phyloP scores from a whole-genome alignment of 2,113 vertebrate genomes.

The Madoqua kirkii region DNA sequence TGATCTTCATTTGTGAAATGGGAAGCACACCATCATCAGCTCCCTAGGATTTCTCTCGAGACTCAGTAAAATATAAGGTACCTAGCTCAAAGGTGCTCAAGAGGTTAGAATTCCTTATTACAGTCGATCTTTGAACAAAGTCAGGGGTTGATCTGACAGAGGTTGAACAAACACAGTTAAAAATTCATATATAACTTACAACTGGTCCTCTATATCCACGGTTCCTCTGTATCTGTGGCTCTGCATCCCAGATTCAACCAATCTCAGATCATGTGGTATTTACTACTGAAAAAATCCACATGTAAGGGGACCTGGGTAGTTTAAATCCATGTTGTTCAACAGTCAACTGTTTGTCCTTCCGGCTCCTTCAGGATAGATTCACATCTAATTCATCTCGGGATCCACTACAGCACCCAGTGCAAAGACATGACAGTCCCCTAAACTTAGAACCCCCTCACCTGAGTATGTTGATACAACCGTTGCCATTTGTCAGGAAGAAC shows the following conservation, averaged over 20 bases:
- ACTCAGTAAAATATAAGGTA: neutral
- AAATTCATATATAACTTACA: neutral
- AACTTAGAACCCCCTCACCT: constrained; percentile 80
- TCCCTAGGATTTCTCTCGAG: neutral
- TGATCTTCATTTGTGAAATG: neutral
- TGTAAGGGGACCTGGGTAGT: neutral
- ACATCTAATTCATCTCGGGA: neutral
- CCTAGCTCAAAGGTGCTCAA: neutral
- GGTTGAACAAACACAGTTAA: neutral
- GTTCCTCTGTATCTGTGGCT: neutral
- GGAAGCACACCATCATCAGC: neutral
- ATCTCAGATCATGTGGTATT: neutral
- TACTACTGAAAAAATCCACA: neutral
- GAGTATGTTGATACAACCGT: constrained; percentile 97
- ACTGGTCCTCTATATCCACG: neutral
- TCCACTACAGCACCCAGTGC: neutral
- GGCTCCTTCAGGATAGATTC: neutral
- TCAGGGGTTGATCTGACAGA: neutral
- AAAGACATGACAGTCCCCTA: neutral
- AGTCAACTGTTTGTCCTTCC: neutral
- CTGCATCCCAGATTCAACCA: neutral
- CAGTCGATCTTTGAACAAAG: neutral
- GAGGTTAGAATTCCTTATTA: neutral
- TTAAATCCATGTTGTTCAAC: neutral
- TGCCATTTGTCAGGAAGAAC: constrained; percentile 99